phyloP scores from a whole-genome alignment of 1,140 invertebrate genomes.

The Triops longicaudatus region DNA sequence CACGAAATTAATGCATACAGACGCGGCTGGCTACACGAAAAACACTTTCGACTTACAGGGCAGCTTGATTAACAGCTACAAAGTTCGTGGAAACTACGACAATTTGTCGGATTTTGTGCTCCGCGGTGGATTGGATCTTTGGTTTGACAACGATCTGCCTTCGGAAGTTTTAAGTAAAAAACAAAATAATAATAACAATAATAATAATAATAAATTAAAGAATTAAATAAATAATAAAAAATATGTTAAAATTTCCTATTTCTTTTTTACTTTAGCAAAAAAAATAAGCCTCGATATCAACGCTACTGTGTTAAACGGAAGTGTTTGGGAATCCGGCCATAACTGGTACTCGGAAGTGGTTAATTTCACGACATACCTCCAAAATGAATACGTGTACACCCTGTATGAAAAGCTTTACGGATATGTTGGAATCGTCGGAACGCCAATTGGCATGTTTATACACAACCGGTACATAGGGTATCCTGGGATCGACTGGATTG shows the following conservation, averaged over 20 bases:
- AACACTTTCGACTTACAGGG: neutral
- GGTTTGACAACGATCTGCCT: neutral
- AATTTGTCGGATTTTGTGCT: conserved; percentile 2
- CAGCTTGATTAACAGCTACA: neutral
- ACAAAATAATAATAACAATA: no score
- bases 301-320: no score
- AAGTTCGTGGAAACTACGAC: neutral
- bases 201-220: no score
- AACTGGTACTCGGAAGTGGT: neutral
- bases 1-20: neutral
- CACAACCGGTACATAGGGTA: neutral
- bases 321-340: neutral
- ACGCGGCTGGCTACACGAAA: neutral
- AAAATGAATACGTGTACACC: neutral
- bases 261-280: no score
- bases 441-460: neutral
- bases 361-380: neutral
- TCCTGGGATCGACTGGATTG: neutral
- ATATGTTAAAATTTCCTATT: no score
- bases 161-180: neutral
- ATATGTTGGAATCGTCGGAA: neutral
- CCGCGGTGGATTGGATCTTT: neutral
- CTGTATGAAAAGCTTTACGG: neutral
- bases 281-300: no score
- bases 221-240: no score